Conservation (phyloP, 2,888 invertebrate species). For the Acanthosoma haemorrhoidale region DNA sequence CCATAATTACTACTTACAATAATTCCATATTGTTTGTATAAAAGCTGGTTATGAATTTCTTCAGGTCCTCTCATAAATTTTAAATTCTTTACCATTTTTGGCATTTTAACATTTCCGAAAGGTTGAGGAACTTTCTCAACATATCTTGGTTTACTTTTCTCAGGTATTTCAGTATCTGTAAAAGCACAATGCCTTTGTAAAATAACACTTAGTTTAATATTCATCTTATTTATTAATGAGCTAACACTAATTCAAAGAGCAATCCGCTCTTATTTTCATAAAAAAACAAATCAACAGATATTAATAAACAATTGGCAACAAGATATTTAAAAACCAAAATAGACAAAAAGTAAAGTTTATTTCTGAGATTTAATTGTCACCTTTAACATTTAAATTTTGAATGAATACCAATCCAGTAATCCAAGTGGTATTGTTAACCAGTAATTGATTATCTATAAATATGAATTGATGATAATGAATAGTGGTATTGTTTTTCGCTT, state of each 20-base stretch:
- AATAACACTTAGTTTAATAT: too few species aligned
- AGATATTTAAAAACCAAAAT: too few species aligned
- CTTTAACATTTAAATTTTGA: too few species aligned
- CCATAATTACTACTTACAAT: conserved; percentile 57
- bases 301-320: background rate
- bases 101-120: conserved; percentile 57
- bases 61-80: conserved; percentile 90
- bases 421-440: too few species aligned
- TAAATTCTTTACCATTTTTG: conserved; percentile 79
- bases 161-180: conserved; percentile 67
- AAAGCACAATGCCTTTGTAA: conserved; percentile 25
- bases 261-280: background rate
- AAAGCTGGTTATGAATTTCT: conserved; percentile 70
- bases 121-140: conserved; percentile 69
- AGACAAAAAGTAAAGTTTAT: too few species aligned
- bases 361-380: too few species aligned
- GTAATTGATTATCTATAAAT: too few species aligned
- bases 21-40: conserved; percentile 90
- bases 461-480: too few species aligned
- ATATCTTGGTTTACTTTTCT: conserved; percentile 62
- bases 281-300: background rate
- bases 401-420: too few species aligned
- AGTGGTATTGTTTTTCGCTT: too few species aligned
- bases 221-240: conserved; percentile 25
- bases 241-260: background rate